Conservation (phyloP, 2,888 invertebrate species). For the Charanyca ferruginea region DNA sequence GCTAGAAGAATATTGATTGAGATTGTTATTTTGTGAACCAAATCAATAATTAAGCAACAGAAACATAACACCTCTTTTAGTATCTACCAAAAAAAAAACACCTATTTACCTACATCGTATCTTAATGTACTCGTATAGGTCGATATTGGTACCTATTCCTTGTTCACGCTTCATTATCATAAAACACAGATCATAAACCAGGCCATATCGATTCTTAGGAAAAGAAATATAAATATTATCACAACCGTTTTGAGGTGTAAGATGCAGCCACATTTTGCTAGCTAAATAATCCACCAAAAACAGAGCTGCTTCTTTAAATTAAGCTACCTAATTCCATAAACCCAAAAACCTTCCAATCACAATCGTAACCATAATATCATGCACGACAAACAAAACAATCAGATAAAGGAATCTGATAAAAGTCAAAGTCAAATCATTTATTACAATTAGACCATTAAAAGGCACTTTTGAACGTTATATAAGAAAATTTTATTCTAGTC, state of each 20-base stretch:
- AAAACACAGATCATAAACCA: no score
- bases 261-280: no score
- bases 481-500: no score
- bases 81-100: conserved; percentile 11
- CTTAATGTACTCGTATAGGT: neutral
- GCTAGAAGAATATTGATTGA: neutral
- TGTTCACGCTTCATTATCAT: neutral
- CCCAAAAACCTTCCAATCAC: neutral
- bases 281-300: no score
- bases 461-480: no score
- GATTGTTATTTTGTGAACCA: neutral
- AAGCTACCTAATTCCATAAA: neutral
- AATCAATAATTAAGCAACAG: neutral
- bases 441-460: no score
- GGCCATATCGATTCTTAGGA: conserved; percentile 4
- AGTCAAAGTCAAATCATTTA: no score
- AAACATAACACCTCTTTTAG: neutral
- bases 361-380: neutral
- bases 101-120: neutral
- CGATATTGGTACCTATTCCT: no score
- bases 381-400: neutral
- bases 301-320: no score
- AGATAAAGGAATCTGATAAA: neutral
- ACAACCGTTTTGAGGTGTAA: neutral
- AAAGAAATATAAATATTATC: neutral